Base-by-base conservation (phyloP, 2,113 vertebrate genomes). In the Tympanuchus pallidicinctus region DNA sequence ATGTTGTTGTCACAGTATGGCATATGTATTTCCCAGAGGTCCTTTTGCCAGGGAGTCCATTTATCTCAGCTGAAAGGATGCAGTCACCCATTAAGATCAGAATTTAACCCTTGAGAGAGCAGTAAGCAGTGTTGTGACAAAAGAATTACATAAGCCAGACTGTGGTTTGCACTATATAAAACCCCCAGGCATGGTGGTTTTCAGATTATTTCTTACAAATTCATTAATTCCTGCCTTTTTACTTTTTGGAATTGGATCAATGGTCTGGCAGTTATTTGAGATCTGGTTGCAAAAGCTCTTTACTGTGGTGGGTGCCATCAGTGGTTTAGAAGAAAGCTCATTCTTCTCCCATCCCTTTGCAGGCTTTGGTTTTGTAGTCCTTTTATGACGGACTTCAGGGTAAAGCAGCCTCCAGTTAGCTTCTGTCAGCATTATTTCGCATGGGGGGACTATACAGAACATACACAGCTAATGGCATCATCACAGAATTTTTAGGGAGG, bases 11-110 rank as follows among this genome's bases (percentile, higher is more conserved):
- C 77, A 75, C 90, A 90, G 88, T 78, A 50, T 30, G 27, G 69
- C 79, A 90, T 88, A 69, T 92, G 87, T 64, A 43, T 86, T 91
- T 95, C 91, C 93, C 82, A 66, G 89, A 83, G 83, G 85, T 77
- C 74, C 59, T 78, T 80, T 92, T 92, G 89, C 84, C 94, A 94
- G 66, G 56, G 88, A 93, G 76, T 75, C 84, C 86, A 60, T 94
- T 96, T 75, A 34, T 86, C 71, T 90, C 86, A 75, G 81, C 89
- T 92, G 88, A 93, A 92, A 59, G 59, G 83, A 70, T 88, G 78
- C 86, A 81, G 59, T 84, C 69, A 52, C 77, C 8, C 11, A 83
- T 64, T 74, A 54, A 66, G 57, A 86, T 83, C 72, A n/a, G 75
- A 48, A 64, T 90, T 91, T 90, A 97, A 92, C 94, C 59, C 90